Conservation (phyloP, 2,888 invertebrate genomes). For the Girardia tigrina region DNA sequence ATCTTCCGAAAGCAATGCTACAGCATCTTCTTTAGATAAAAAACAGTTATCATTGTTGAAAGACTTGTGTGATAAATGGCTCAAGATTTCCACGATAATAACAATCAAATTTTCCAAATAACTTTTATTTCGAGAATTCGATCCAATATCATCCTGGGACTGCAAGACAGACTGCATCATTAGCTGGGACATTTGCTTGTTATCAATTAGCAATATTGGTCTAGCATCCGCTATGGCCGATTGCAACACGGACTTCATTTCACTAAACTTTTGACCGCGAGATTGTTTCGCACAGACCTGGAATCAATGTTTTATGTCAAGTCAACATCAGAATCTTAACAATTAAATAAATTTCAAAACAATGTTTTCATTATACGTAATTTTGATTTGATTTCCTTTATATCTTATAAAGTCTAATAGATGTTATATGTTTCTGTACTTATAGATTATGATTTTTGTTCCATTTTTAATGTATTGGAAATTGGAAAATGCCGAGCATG, state of each 20-base stretch:
- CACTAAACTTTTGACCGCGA: neutral
- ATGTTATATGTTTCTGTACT: no score
- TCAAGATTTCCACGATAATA: neutral
- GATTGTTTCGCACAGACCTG: neutral
- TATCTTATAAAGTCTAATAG: no score
- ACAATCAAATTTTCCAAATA: neutral
- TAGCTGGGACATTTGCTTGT: neutral
- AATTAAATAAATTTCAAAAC: no score
- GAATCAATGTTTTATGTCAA: no score
- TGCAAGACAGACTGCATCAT: neutral
- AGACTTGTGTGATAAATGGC: neutral
- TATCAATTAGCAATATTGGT: neutral
- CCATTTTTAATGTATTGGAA: no score
- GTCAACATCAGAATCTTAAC: no score
- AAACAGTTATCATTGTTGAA: neutral
- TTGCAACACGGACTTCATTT: neutral
- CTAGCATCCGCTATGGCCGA: neutral
- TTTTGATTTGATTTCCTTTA: no score
- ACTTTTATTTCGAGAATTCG: slow-evolving; percentile 14
- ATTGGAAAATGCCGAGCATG: no score
- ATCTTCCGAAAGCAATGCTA: neutral
- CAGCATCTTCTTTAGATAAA: neutral
- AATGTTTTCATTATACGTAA: no score
- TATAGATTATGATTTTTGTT: no score
- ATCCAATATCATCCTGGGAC: neutral